phyloP scores from a whole-genome alignment of 1,140 invertebrate genomes.

The Zelostemma sp. region DNA sequence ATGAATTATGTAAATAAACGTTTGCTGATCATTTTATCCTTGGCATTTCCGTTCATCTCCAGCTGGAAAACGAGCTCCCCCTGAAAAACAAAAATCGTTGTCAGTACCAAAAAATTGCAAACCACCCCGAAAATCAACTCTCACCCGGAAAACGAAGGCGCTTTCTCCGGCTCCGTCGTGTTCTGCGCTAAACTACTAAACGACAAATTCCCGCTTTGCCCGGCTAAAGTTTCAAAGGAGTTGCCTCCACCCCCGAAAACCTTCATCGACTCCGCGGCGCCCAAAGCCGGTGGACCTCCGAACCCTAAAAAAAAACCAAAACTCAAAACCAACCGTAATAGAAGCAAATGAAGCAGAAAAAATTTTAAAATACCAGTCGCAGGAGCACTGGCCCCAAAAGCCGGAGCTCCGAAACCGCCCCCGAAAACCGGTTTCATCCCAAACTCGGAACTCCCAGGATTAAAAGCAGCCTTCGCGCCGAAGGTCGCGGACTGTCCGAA shows the following conservation, averaged over 20 bases:
- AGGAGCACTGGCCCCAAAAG: conserved; percentile 7
- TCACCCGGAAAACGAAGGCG: conserved; percentile 60
- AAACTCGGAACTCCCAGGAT: conserved; percentile 27
- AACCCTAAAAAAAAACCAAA: conserved; percentile 47
- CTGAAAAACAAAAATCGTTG: conserved; percentile 47
- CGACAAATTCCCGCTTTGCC: conserved; percentile 58
- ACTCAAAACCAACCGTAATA: no score
- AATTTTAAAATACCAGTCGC: conserved; percentile 14
- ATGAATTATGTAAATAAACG: conserved; percentile 51
- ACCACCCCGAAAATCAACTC: neutral
- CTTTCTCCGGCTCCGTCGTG: conserved; percentile 54
- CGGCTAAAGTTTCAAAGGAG: conserved; percentile 62
- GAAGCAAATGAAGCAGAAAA: neutral
- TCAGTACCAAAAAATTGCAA: neutral
- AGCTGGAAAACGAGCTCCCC: conserved; percentile 64
- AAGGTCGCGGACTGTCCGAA: conserved; percentile 54
- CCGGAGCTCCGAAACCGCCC: conserved; percentile 39
- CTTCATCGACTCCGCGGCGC: conserved; percentile 47
- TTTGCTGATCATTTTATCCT: conserved; percentile 21
- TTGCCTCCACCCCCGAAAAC: conserved; percentile 61
- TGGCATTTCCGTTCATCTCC: no score
- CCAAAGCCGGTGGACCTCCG: conserved; percentile 55
- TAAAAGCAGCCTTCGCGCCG: conserved; percentile 57
- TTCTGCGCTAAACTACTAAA: conserved; percentile 66
- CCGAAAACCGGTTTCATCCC: conserved; percentile 39